A percentile compares a stretch with the other conserved stretches of the same genome.
Evolutionary conservation across 2,797 vertebrate species (phyloP).

Genomic region (Anisognathus igniventris): DNA sequence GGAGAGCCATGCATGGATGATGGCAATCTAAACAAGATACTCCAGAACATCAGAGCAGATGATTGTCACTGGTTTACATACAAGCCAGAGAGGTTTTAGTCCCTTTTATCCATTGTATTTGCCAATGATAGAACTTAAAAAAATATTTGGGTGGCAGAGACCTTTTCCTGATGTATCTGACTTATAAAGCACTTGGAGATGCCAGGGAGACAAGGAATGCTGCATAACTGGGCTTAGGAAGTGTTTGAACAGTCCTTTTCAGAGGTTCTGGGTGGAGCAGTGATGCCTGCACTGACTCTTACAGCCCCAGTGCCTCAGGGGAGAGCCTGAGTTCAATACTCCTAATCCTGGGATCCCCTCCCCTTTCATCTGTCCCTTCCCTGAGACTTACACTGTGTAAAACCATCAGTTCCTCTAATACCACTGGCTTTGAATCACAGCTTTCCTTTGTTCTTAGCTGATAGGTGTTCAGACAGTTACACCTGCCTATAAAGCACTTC

Average conservation of each 20-base stretch:
- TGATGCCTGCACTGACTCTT: background rate
- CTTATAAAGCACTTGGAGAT: background rate
- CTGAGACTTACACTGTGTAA: background rate
- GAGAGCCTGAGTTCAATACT: background rate
- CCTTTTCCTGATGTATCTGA: background rate
- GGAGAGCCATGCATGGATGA: background rate
- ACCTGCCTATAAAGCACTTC: background rate
- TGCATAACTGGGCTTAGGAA: background rate
- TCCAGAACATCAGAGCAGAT: background rate
- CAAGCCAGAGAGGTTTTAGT: background rate
- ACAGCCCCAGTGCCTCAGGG: background rate
- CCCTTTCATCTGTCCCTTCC: background rate
- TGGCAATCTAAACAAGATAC: background rate
- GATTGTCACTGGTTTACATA: background rate
- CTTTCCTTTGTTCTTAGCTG: background rate
- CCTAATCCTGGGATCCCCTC: background rate
- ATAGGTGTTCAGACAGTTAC: background rate
- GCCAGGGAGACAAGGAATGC: background rate
- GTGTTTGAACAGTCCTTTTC: background rate
- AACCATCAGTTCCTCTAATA: background rate
- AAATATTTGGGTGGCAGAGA: background rate
- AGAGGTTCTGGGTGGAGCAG: background rate
- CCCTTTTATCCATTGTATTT: background rate
- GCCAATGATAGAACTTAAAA: background rate
- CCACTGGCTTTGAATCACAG: background rate